These are phyloP conservation scores for Andrena bucephala DNA, from an alignment of 2,888 invertebrate genomes.

Conservation along the genomic window DNA sequence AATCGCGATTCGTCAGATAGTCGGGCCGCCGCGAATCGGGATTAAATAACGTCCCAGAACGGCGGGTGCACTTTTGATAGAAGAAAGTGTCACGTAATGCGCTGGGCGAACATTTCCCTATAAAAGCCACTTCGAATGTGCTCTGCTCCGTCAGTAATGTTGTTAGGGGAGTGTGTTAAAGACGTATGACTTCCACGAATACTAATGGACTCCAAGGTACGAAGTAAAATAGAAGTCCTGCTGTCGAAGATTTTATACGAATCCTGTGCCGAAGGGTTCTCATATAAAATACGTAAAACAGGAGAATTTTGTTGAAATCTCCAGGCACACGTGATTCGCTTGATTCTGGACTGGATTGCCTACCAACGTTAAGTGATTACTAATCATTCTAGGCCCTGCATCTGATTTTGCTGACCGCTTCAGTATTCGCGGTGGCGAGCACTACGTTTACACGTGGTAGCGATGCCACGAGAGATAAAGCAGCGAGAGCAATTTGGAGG, in stretches of 20 bases:
- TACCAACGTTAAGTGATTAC: neutral
- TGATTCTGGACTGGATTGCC: neutral
- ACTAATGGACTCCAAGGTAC: slow-evolving; percentile 43
- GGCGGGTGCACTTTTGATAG: neutral
- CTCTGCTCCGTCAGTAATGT: slow-evolving; percentile 23
- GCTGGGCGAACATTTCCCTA: slow-evolving; percentile 50
- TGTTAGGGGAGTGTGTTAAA: slow-evolving; percentile 5
- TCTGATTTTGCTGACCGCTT: slow-evolving; percentile 21
- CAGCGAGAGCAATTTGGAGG: slow-evolving; percentile 58
- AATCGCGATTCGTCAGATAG: slow-evolving; percentile 20
- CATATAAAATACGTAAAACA: neutral
- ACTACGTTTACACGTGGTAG: slow-evolving; percentile 15
- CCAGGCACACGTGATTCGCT: neutral
- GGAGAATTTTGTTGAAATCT: neutral
- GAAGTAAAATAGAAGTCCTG: neutral
- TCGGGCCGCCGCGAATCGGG: slow-evolving; percentile 22
- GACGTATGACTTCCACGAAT: slow-evolving; percentile 1
- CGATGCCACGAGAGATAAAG: slow-evolving; percentile 53
- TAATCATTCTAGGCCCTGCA: slow-evolving; percentile 9
- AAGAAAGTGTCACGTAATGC: slow-evolving; percentile 66
- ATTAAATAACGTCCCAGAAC: slow-evolving; percentile 52
- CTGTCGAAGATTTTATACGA: neutral
- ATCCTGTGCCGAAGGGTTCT: neutral
- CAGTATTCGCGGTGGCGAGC: slow-evolving; percentile 26
- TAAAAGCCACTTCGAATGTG: slow-evolving; percentile 63